Conservation (phyloP, 2,888 invertebrate species). For the Agelastica alni region DNA sequence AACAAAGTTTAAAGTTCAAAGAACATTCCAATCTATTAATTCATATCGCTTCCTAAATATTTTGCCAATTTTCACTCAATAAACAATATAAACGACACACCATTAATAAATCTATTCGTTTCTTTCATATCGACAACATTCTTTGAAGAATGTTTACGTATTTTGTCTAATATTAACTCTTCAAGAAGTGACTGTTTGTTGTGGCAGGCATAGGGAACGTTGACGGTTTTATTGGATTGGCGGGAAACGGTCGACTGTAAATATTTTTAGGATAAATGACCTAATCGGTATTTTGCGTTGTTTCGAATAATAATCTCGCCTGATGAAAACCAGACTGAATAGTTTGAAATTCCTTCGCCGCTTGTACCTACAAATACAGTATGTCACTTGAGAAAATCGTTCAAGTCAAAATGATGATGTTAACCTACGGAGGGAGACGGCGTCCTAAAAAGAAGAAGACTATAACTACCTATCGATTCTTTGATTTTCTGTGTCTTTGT, state of each 20-base stretch:
- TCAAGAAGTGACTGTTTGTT: conserved; percentile 24
- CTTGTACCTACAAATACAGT: neutral
- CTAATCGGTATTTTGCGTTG: conserved; percentile 20
- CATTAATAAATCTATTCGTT: conserved; percentile 13
- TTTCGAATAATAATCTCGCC: conserved; percentile 5
- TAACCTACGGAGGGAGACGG: too few species aligned
- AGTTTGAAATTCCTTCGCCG: conserved; percentile 1
- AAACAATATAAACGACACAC: neutral
- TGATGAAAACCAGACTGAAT: conserved; percentile 16
- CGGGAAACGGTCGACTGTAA: conserved; percentile 12
- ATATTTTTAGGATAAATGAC: conserved; percentile 24
- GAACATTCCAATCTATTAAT: neutral
- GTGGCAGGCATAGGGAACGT: conserved; percentile 7
- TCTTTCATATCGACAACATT: conserved; percentile 18
- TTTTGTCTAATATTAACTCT: conserved; percentile 28
- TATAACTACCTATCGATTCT: too few species aligned
- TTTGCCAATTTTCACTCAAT: neutral
- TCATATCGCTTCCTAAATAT: conserved; percentile 2
- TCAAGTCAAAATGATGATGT: too few species aligned
- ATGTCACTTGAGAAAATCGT: too few species aligned
- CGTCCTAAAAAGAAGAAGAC: too few species aligned
- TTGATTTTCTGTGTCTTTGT: too few species aligned
- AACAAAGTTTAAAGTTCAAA: too few species aligned
- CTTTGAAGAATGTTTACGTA: conserved; percentile 28
- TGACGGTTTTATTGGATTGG: conserved; percentile 23